Conservation (phyloP, 1,140 invertebrate species). For the Orchesella cincta region DNA sequence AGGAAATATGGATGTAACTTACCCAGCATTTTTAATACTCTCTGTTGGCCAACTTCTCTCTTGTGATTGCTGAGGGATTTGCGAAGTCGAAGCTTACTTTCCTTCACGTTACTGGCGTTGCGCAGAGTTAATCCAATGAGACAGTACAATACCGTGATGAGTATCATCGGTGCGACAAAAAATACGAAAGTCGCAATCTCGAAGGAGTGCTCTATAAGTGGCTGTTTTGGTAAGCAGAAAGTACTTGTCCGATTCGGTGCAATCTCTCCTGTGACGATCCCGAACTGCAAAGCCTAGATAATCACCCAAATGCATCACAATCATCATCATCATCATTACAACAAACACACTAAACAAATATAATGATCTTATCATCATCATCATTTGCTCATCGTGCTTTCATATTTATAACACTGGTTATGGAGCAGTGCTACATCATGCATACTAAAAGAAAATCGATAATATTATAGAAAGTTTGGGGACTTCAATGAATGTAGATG, state of each 20-base stretch:
- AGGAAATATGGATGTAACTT: constrained; percentile 16
- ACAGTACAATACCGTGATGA: constrained; percentile 82
- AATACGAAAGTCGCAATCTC: constrained; percentile 81
- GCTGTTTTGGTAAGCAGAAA: constrained; percentile 46
- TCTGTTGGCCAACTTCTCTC: constrained; percentile 48
- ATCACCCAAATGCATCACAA: too few species aligned
- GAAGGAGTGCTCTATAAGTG: constrained; percentile 59
- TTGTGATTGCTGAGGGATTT: constrained; percentile 49
- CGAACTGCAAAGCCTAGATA: constrained; percentile 61
- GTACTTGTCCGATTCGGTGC: not conserved
- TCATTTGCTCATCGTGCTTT: too few species aligned
- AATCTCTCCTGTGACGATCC: constrained; percentile 49
- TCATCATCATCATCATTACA: too few species aligned
- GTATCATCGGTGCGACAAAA: constrained; percentile 80
- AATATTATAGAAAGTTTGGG: too few species aligned
- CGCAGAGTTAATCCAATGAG: constrained; percentile 76
- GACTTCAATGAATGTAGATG: too few species aligned
- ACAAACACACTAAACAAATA: too few species aligned
- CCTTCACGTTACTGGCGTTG: constrained; percentile 52
- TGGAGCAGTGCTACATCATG: too few species aligned
- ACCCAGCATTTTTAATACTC: constrained; percentile 52
- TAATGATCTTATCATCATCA: too few species aligned
- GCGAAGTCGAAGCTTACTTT: constrained; percentile 48
- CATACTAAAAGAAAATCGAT: too few species aligned
- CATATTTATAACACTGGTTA: too few species aligned